A percentile compares a stretch with the other conserved stretches of the same genome.
Conservation (phyloP, 1,140 invertebrate species). For the Brachionus manjavacas region DNA sequence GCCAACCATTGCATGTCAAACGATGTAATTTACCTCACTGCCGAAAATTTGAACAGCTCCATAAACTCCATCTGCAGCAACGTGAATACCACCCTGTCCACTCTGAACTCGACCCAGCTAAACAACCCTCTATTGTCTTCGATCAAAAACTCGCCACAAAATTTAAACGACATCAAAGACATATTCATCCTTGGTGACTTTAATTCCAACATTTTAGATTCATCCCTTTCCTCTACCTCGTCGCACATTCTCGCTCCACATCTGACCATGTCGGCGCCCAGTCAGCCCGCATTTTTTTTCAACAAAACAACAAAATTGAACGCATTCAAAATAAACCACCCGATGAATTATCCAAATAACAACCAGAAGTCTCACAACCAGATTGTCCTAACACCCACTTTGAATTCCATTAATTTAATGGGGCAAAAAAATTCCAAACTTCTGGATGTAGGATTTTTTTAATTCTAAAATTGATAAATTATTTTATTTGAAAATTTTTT, state of each 20-base stretch:
- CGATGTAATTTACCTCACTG: slow-evolving; percentile 8
- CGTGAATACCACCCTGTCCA: slow-evolving; percentile 2
- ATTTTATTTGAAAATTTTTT: not conserved
- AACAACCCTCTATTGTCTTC: not conserved
- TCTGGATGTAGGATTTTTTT: not conserved
- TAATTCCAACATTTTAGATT: not conserved
- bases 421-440: slow-evolving; percentile 10
- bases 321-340: slow-evolving; percentile 21
- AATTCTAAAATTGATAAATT: not conserved
- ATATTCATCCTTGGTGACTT: not conserved
- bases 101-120: not conserved
- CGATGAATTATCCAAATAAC: not conserved
- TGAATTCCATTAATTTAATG: slow-evolving; percentile 4
- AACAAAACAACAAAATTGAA: slow-evolving; percentile 2
- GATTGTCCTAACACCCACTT: not conserved
- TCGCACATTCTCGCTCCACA: not conserved
- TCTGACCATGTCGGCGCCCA: not conserved
- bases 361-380: not conserved
- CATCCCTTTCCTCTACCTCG: not conserved
- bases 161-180: slow-evolving; percentile 27
- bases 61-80: slow-evolving; percentile 10
- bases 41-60: slow-evolving; percentile 10
- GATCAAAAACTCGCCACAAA: not conserved
- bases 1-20: not conserved
- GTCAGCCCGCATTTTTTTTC: not conserved